phyloP scores from a whole-genome alignment of 2,888 invertebrate genomes.

The Apodemia mormo region DNA sequence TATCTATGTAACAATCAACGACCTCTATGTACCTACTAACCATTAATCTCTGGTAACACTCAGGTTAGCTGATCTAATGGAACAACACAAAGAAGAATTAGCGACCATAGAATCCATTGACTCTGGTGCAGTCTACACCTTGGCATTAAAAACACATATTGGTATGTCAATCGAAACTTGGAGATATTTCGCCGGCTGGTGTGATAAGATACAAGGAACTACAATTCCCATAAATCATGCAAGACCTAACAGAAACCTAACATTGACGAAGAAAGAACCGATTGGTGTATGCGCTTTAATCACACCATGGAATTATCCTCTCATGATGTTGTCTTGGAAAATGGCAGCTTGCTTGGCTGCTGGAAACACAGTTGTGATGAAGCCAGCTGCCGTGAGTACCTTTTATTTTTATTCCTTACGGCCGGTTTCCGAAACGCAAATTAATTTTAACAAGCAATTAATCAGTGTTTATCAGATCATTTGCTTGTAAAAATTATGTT shows the following conservation, averaged over 20 bases:
- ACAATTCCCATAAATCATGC: constrained; percentile 97
- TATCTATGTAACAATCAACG: background rate
- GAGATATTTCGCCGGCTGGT: constrained; percentile 98
- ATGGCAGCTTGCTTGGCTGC: constrained; percentile 98
- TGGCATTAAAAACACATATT: constrained; percentile 97
- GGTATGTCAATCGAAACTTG: constrained; percentile 99
- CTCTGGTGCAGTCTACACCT: constrained; percentile 97
- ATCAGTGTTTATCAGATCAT: too few relatives aligned
- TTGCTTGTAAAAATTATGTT: too few relatives aligned
- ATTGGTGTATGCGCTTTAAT: constrained; percentile 96
- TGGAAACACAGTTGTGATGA: constrained; percentile 97
- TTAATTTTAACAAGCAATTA: too few relatives aligned
- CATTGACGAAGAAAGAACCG: constrained; percentile 94
- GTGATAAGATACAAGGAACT: constrained; percentile 96
- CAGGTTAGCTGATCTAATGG: constrained; percentile 97
- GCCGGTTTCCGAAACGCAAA: too few relatives aligned
- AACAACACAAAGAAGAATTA: constrained; percentile 95
- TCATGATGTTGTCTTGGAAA: constrained; percentile 99
- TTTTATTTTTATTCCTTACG: background rate
- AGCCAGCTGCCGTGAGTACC: constrained; percentile 90
- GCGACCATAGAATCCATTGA: constrained; percentile 97
- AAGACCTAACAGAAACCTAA: constrained; percentile 92
- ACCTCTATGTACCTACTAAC: too few relatives aligned
- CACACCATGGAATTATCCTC: constrained; percentile 98
- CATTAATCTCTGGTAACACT: background rate